phyloP scores from a whole-genome alignment of 2,797 vertebrate species.

The Fratercula arctica region DNA sequence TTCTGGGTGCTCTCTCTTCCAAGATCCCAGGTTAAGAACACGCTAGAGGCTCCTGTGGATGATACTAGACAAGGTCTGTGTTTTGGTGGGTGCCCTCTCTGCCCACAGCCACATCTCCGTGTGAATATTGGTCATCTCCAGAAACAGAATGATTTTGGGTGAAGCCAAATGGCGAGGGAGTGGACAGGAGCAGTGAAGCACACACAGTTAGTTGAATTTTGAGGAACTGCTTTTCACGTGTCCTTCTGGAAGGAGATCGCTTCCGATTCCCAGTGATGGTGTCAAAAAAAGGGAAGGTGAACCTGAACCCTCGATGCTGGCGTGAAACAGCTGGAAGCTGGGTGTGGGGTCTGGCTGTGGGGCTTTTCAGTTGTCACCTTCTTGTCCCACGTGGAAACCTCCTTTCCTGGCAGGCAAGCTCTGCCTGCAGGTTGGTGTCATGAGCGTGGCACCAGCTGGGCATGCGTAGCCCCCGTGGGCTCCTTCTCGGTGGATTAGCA shows the following conservation, averaged over 20 bases:
- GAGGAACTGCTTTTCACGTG: background rate
- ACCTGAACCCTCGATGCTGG: accelerated
- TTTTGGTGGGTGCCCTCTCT: background rate
- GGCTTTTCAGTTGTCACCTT: background rate
- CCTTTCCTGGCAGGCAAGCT: background rate
- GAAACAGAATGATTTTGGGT: too few relatives aligned
- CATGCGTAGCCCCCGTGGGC: accelerated
- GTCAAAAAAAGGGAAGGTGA: background rate
- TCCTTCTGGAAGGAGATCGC: background rate
- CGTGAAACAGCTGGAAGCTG: background rate
- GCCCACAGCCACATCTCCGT: background rate
- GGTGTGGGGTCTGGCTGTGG: background rate
- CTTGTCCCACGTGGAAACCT: background rate
- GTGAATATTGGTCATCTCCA: accelerated
- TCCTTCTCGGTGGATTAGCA: background rate
- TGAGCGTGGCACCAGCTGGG: background rate
- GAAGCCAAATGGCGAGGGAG: accelerated
- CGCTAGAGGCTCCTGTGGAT: accelerated
- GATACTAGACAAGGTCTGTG: background rate
- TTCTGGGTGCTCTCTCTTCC: background rate
- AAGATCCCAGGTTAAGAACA: background rate
- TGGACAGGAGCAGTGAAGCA: background rate
- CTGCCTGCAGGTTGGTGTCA: background rate
- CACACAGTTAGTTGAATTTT: background rate
- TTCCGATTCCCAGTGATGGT: accelerated